Base-by-base conservation (phyloP, 2,888 invertebrate genomes). In the Schizaphis graminum region DNA sequence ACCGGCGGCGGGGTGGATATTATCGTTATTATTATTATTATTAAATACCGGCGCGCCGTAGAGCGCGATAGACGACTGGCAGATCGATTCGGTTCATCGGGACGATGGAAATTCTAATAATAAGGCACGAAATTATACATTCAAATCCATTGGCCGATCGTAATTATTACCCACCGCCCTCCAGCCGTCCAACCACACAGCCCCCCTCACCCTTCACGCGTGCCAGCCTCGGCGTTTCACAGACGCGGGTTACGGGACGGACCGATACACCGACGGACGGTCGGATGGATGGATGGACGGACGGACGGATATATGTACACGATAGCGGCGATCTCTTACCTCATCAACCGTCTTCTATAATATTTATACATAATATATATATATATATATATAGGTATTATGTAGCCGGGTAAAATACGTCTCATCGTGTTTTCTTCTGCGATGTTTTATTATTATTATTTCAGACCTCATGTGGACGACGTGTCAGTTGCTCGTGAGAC, bases 81-180 rank as follows among this genome's bases (percentile, higher is more conserved):
- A 90, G 84, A 93, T 93, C 93, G 93, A 93, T 93, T 89, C 84
- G 77, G 89, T 92, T 67, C 89, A 88, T 93, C 93, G 89, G 47
- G 56, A 89, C 44, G 47, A 16, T 77, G 84, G 44, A 89, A 85
- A 49, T 93, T 41, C 84, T 89, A 93, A 89, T 89, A 89, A 93
- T 85, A 89, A 89, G 84, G 89, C 93, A 89, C 93, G 89, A 44
- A 93, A 93, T 93, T 84, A 84, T 93, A 89, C 16, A 93, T 93
- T 93, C 89, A 89, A 85, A 93, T 93, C 26, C 89, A 85, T 89
- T 41, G 93, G 89, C 84, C 93, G 89, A 93, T 93, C 77, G 93
- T 93, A 93, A 89, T 93, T 84, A 93, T n/a, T 85, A 77, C 53
- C 44, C 41, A 26, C 92, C 49, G 88, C 47, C 86, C 86, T 26